Evolutionary conservation across 2,797 vertebrate species (phyloP).

Genomic region (Nannoperca obscura): DNA sequence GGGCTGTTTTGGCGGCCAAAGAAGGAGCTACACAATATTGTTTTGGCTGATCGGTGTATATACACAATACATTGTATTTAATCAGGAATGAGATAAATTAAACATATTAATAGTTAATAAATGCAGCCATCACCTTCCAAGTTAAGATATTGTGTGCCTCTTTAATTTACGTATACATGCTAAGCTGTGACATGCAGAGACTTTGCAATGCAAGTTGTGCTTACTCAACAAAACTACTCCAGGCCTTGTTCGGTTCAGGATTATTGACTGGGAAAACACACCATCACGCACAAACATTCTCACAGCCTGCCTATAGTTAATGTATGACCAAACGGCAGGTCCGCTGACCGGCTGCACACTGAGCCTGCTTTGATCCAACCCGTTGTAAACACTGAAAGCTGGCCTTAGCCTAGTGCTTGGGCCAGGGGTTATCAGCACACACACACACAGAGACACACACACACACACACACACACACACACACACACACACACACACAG

Average conservation of each 20-base stretch:
- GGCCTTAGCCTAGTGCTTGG: constrained; percentile 59
- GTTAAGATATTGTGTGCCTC: not conserved
- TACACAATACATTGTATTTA: not conserved
- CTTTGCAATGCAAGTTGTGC: constrained; percentile 26
- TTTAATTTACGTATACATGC: not conserved
- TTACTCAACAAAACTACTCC: constrained; percentile 69
- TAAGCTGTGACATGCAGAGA: constrained; percentile 32
- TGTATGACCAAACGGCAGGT: constrained; percentile 84
- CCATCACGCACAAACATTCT: constrained; percentile 41
- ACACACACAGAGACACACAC: too few relatives aligned
- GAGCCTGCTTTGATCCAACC: constrained; percentile 87
- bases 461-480: constrained; percentile 30
- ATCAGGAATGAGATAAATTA: not conserved
- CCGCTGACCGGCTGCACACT: constrained; percentile 83
- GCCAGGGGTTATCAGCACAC: constrained; percentile 83
- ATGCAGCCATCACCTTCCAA: not conserved
- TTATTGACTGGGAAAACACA: constrained; percentile 73
- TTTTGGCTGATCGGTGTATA: too few relatives aligned
- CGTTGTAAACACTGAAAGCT: constrained; percentile 70
- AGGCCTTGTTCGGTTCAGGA: constrained; percentile 79
- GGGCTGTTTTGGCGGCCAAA: too few relatives aligned
- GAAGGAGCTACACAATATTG: too few relatives aligned
- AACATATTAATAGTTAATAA: not conserved
- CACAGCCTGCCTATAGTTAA: constrained; percentile 77
- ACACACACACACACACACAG: constrained; percentile 81